Percentiles rank a stretch among this genome's conserved stretches.
Evolutionary conservation across 2,888 invertebrate species (phyloP).

Genomic region (Heliconius erato): DNA sequence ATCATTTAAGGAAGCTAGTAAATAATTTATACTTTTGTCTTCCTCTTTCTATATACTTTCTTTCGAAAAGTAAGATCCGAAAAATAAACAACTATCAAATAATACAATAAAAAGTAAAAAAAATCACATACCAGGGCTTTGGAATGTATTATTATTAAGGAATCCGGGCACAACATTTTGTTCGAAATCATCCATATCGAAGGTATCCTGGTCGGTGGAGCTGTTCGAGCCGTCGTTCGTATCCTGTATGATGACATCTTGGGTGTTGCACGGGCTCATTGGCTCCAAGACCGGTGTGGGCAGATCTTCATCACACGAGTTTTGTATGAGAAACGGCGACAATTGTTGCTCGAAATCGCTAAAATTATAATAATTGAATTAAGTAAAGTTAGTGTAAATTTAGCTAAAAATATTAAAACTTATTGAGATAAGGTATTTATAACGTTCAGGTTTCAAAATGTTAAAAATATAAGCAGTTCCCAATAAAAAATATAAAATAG

Average conservation of each 20-base stretch:
- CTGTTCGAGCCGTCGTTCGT: slow-evolving; percentile 66
- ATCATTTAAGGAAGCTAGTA: too few relatives aligned
- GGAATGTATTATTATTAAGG: slow-evolving; percentile 80
- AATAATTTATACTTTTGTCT: too few relatives aligned
- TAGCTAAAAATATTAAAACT: not conserved
- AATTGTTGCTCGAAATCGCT: slow-evolving; percentile 86
- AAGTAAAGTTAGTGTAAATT: not conserved
- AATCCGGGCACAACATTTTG: slow-evolving; percentile 81
- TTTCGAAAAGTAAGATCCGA: too few relatives aligned
- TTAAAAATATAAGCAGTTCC: not conserved
- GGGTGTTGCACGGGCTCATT: slow-evolving; percentile 66
- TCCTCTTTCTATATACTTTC: too few relatives aligned
- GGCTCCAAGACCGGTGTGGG: slow-evolving; percentile 63
- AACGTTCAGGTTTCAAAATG: not conserved
- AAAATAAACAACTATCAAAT: too few relatives aligned
- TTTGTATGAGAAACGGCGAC: slow-evolving; percentile 84
- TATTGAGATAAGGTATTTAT: not conserved
- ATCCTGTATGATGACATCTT: slow-evolving; percentile 74
- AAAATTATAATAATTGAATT: slow-evolving; percentile 41
- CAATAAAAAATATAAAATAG: not conserved
- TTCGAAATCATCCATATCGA: slow-evolving; percentile 78
- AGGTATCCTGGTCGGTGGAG: slow-evolving; percentile 68
- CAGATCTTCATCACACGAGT: slow-evolving; percentile 75
- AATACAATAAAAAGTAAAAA: not conserved
- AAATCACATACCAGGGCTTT: slow-evolving; percentile 65